Conservation (phyloP, 2,888 invertebrate genomes). For the Brenthis daphne region DNA sequence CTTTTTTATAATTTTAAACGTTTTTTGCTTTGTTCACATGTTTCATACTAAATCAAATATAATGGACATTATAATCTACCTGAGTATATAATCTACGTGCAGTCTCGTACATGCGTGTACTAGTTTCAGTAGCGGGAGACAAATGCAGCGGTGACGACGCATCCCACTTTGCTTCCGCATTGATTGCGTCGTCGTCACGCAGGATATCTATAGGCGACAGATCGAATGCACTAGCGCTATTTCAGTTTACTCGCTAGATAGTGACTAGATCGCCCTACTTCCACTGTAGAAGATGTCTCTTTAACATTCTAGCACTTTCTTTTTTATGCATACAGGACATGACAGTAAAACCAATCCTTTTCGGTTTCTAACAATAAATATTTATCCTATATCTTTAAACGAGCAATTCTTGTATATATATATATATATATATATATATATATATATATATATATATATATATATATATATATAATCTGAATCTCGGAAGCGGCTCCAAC, state of each 20-base stretch:
- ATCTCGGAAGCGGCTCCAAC: too few relatives aligned
- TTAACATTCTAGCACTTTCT: constrained; percentile 1
- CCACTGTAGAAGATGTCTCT: neutral
- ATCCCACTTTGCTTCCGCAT: constrained; percentile 79
- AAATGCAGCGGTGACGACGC: constrained; percentile 62
- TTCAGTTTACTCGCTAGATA: constrained; percentile 34
- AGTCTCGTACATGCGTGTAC: constrained; percentile 20
- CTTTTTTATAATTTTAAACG: too few relatives aligned
- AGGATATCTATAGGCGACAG: constrained; percentile 62
- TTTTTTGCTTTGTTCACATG: too few relatives aligned
- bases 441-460: too few relatives aligned
- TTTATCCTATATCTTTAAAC: too few relatives aligned
- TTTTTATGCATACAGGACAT: neutral
- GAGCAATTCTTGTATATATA: too few relatives aligned
- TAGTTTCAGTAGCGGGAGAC: constrained; percentile 38
- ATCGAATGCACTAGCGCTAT: constrained; percentile 41
- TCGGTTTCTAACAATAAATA: too few relatives aligned
- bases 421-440: too few relatives aligned
- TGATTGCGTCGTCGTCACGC: constrained; percentile 71
- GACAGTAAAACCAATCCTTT: neutral
- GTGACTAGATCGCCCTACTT: constrained; percentile 30
- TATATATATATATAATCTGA: too few relatives aligned
- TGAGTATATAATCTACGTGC: too few relatives aligned
- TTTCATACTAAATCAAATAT: too few relatives aligned
- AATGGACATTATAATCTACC: too few relatives aligned